Base-by-base conservation (phyloP, 2,113 vertebrate genomes). In the Carassius carassius region DNA sequence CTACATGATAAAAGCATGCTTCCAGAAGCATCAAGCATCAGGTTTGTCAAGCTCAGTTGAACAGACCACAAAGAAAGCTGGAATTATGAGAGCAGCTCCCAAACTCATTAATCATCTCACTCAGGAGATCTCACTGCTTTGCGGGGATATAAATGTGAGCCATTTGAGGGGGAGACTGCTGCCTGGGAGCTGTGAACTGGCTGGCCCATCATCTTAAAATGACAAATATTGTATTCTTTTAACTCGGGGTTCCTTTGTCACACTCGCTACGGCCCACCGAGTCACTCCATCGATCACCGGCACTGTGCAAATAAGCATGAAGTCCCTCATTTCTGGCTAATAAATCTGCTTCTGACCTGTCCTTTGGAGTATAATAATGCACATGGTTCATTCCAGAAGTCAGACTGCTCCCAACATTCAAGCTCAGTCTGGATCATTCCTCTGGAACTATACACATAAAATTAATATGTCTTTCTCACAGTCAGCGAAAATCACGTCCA, bases 181-280 rank as follows among this genome's bases (percentile, higher is more conserved):
- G 58, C 78, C 47, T 69, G 49, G 12, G 51, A 56, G 75, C 84
- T 72, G 14, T 54, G 58, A 63, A 80, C 79, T 85, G 44, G 67
- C 60, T 62, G 44, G 63, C 84, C 81, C 62, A 73, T 88, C 81
- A 76, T 80, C 84, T 29, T 35, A 21, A 56, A 86, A 49, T 83
- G 84, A 88, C 84, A 86, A 84, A 84, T 75, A 75, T 37, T 82
- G 62, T 63, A 32, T 83, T 75, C 78, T 72, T 72, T 85, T 82
- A 67, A 85, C 78, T 82, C 23, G 19, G 75, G 78, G 72, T 80
- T 72, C 35, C 81, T 88, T 79, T 85, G 69, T 88, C 84, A 79
- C 58, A 76, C 82, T 80, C 54, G 74, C 78, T 32, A 44, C 63
- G 67, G 51, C 69, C 19, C 32, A 63, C 63, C 77, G 47, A 75